Evolutionary conservation across 2,797 vertebrate genomes (phyloP), one percentile per base, ranked within the genome.

Genomic region (Molossus molossus): DNA sequence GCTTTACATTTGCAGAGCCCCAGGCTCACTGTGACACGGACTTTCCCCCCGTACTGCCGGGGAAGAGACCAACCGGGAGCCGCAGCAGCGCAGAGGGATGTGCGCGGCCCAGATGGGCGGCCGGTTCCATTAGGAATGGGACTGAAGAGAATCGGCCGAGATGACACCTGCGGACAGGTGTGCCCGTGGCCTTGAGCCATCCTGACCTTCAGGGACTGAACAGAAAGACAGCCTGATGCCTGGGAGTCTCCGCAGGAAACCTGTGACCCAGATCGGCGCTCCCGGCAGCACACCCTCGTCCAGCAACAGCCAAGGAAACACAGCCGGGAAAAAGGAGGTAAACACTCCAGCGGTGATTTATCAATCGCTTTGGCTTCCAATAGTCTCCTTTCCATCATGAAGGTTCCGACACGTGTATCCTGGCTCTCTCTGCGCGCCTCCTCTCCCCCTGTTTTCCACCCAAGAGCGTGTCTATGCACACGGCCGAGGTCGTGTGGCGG

Each of bases 241-340:
- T 45, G 21, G 9, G 27, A 53, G 27, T 33, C 21, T 6, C 6
- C 18, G 1, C 21, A 85, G 25, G 67, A 48, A 48, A 53, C 29
- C 57, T 6, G 17, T 1, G 33, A 55, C 18, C 8, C 25, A 0
- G 9, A 11, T 48, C 73, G 48, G 21, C 62, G 10, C 1, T 58
- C 80, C 29, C 0, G 1, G 9, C 6, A 5, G 27, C 9, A 50
- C 23, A 27, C 27, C 21, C 21, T 4, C 8, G 15, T 25, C 48
- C 55, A 45, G 62, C 62, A 76, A 40, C 48, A 23, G 80, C 23
- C 48, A 18, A 45, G 21, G 70, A 58, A 62, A 82, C 15, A 2
- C 2, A 25, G 14, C 62, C 62, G 14, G 50, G 37, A 3, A 67
- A 14, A 14, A n/a, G 50, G 27, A 45, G 57, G n/a, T 55, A n/a